A percentile compares a stretch with the other conserved stretches of the same genome.
Conservation (phyloP, 2,113 vertebrate species). For the Salvelinus alpinus region DNA sequence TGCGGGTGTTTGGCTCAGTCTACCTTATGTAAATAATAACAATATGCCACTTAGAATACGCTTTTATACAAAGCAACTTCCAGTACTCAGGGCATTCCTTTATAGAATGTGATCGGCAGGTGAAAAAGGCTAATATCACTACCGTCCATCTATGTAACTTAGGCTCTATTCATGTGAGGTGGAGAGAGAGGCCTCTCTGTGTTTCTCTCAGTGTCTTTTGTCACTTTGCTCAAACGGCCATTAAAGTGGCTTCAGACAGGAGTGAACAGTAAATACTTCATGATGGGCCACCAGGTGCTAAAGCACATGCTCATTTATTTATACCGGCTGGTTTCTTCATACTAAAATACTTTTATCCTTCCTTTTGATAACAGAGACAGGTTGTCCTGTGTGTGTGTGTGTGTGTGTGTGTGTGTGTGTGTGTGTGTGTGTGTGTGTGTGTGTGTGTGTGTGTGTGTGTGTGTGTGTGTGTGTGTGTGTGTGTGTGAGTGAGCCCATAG, state of each 20-base stretch:
- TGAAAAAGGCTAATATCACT: no score
- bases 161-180: background rate
- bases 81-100: no score
- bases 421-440: background rate
- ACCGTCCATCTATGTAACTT: background rate
- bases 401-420: background rate
- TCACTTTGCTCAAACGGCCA: background rate
- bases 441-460: background rate
- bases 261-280: background rate
- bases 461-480: background rate
- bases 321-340: background rate
- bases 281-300: background rate
- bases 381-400: background rate
- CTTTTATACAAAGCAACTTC: no score
- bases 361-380: background rate
- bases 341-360: background rate
- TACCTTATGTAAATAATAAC: background rate
- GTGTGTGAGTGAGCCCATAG: background rate
- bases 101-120: no score
- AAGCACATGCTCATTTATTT: background rate
- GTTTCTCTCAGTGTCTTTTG: background rate
- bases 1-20: background rate
- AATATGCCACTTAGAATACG: no score
- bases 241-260: background rate
- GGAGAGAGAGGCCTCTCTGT: background rate